These are phyloP conservation scores for Watsonalla binaria DNA, from an alignment of 2,888 invertebrate genomes.

Conservation along the genomic window DNA sequence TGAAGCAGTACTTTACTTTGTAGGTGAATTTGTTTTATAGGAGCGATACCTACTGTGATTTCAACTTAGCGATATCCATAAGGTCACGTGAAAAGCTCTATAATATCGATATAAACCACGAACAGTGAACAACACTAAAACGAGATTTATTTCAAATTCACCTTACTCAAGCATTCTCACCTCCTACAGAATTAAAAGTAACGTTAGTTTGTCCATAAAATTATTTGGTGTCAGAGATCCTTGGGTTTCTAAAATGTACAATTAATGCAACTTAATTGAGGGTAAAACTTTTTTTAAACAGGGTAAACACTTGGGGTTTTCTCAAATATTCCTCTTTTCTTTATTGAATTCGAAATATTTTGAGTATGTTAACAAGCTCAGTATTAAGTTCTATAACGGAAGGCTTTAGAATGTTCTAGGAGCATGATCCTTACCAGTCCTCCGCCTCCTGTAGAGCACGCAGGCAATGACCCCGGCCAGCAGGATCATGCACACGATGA, in stretches of 20 bases:
- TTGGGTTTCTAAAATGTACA: not conserved
- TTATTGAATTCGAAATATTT: too few species aligned
- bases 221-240: not conserved
- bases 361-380: too few species aligned
- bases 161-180: conserved; percentile 43
- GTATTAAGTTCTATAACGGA: too few species aligned
- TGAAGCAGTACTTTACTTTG: not conserved
- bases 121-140: conserved; percentile 15
- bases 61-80: conserved; percentile 5
- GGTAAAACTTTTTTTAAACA: too few species aligned
- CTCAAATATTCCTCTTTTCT: too few species aligned
- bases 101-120: conserved; percentile 4
- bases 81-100: conserved; percentile 21
- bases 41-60: conserved; percentile 11
- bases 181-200: conserved; percentile 46
- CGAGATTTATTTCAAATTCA: conserved; percentile 24
- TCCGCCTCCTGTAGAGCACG: conserved; percentile 88
- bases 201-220: conserved; percentile 22
- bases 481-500: conserved; percentile 92
- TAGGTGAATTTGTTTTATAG: not conserved
- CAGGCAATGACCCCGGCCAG: conserved; percentile 93
- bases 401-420: not conserved
- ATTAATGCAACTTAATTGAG: not conserved
- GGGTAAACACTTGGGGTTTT: too few species aligned
- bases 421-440: conserved; percentile 82